phyloP scores from a whole-genome alignment of 2,888 invertebrate species.

The Drosophila pullipes region DNA sequence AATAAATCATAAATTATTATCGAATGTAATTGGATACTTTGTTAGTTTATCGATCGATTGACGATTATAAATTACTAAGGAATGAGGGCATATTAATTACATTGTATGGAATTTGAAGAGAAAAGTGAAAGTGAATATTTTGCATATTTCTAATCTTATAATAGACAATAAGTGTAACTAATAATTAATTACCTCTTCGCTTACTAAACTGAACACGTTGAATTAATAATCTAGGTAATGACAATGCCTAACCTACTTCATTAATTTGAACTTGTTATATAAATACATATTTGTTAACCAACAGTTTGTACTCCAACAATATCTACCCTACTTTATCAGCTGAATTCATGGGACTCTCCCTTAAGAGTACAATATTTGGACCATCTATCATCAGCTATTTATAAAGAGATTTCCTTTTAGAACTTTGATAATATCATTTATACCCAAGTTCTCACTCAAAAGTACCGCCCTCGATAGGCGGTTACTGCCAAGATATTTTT shows the following conservation, averaged over 20 bases:
- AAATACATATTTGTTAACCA: background rate
- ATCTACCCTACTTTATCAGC: background rate
- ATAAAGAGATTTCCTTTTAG: background rate
- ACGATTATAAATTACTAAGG: background rate
- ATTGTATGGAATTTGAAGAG: background rate
- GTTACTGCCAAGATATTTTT: conserved; percentile 29
- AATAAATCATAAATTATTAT: conserved; percentile 15
- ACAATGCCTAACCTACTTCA: background rate
- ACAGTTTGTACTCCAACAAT: background rate
- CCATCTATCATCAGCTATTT: background rate
- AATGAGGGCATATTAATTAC: background rate
- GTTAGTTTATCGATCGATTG: background rate
- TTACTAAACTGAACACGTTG: background rate
- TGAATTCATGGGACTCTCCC: background rate
- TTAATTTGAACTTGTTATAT: no score
- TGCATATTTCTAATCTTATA: background rate
- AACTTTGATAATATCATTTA: background rate
- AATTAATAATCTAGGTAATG: background rate
- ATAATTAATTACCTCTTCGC: background rate
- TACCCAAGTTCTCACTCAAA: background rate
- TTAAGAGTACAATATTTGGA: background rate
- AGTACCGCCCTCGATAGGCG: conserved; percentile 35
- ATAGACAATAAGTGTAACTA: background rate
- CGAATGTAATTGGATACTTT: conserved; percentile 14
- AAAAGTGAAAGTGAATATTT: background rate